Evolutionary conservation across 2,797 vertebrate species (phyloP).

Genomic region (Aplochiton taeniatus): DNA sequence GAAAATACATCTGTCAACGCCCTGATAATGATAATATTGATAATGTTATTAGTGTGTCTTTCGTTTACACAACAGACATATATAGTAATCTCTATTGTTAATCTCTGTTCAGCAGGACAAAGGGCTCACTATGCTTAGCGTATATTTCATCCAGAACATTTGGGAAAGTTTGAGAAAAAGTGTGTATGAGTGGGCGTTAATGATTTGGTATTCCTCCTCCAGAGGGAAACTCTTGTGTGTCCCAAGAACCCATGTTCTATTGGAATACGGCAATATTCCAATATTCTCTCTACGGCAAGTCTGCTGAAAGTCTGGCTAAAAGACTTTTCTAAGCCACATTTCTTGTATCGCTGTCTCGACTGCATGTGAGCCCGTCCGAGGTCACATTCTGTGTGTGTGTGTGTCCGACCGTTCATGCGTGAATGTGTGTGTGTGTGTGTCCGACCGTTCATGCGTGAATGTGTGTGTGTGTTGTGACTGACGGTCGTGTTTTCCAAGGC

Average conservation of each 20-base stretch:
- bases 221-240: background rate
- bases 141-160: no score
- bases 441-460: background rate
- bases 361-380: background rate
- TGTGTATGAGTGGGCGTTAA: background rate
- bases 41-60: no score
- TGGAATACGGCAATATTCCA: no score
- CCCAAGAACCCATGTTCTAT: constrained; percentile 13
- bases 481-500: constrained; percentile 56
- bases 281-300: constrained; percentile 26
- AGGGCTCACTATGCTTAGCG: no score
- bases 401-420: constrained; percentile 3
- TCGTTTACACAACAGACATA: no score
- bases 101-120: no score
- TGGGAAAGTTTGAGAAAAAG: no score
- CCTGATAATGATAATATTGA: background rate
- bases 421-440: constrained; percentile 16
- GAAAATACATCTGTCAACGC: background rate
- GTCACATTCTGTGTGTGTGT: constrained; percentile 6
- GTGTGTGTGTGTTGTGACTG: constrained; percentile 46
- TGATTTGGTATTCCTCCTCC: background rate
- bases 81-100: no score
- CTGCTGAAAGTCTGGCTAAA: constrained; percentile 1
- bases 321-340: constrained; percentile 4
- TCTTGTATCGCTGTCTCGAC: background rate